These are phyloP conservation scores for Rhynchonycteris naso DNA, from an alignment of 2,797 vertebrate species.

Conservation along the genomic window DNA sequence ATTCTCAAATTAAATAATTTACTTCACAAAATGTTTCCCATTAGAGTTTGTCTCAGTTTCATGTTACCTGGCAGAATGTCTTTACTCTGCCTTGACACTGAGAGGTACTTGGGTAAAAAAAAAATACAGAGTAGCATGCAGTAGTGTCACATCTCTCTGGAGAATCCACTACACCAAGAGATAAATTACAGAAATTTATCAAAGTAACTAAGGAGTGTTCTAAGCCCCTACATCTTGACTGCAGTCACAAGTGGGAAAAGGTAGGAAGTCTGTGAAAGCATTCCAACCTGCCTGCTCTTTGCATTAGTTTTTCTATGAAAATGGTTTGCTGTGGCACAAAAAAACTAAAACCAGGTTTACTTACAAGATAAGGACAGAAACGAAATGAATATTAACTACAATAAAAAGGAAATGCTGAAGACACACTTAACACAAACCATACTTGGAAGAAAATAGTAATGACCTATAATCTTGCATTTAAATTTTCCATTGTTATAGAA, in stretches of 20 bases:
- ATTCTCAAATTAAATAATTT: not conserved
- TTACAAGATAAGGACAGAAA: slow-evolving; percentile 20
- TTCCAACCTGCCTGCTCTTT: not conserved
- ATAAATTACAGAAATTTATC: not conserved
- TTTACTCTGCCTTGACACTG: not conserved
- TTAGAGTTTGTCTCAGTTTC: not conserved
- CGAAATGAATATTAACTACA: slow-evolving; percentile 10
- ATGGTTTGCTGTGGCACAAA: not conserved
- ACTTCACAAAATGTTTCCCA: not conserved
- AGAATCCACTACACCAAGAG: not conserved
- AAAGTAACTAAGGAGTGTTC: not conserved
- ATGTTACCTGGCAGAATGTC: not conserved
- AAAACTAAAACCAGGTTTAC: not conserved
- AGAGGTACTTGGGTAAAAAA: not conserved
- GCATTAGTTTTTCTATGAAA: not conserved
- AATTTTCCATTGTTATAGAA: slow-evolving; percentile 57
- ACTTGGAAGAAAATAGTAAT: slow-evolving; percentile 6
- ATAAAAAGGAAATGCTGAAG: slow-evolving; percentile 37
- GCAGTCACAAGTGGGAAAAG: not conserved
- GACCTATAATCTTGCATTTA: not conserved
- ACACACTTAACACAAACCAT: not conserved
- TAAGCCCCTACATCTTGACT: not conserved
- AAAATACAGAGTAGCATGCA: not conserved
- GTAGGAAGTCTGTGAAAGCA: not conserved
- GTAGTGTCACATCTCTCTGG: not conserved